Evolutionary conservation across 2,888 invertebrate species (phyloP), one percentile per base, ranked within the genome.

Genomic region (Mylabris sibirica): DNA sequence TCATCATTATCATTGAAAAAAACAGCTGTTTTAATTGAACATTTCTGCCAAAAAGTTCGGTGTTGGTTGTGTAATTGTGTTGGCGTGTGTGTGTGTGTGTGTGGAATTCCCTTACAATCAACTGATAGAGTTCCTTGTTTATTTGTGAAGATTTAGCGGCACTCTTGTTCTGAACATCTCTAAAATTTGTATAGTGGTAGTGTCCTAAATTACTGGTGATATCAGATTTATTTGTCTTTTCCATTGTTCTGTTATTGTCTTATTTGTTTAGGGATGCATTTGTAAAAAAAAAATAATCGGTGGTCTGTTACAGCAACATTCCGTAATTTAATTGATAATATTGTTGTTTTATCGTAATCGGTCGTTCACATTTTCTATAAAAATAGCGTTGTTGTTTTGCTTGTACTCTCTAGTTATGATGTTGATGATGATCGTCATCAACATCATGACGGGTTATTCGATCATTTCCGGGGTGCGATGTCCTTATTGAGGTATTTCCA

Each of bases 331-430:
- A 70, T 68, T 73, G 65, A 68, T 68, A 68, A 63, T 65, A 59
- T 73, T 73, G 67, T 73, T 72, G 71, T 73, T 70, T 71, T 67
- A 68, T 73, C 76, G 76, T 82, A 82, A 83, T 83, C 84, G 84
- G 84, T 84, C 84, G 78, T 83, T 84, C 82, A 83, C 83, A 77
- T 80, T 75, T 70, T 73, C 76, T 78, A 77, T 82, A 83, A 82
- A 83, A 84, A 84, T 83, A 83, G 78, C 59, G 60, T 65, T 62
- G 60, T 65, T 62, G 68, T 64, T 61, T 64, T 65, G 68, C 64
- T 59, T 59, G 22, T 53, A 60, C 57, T 64, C 4, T 53, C 3
- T 53, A 22, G 22, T 53, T n/a, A n/a, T n/a, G n/a, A n/a, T n/a
- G n/a, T n/a, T n/a, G n/a, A n/a, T n/a, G 9, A 53, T 44, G 17